Base-by-base conservation (phyloP, 1,140 invertebrate species). In the Papilio glaucus region DNA sequence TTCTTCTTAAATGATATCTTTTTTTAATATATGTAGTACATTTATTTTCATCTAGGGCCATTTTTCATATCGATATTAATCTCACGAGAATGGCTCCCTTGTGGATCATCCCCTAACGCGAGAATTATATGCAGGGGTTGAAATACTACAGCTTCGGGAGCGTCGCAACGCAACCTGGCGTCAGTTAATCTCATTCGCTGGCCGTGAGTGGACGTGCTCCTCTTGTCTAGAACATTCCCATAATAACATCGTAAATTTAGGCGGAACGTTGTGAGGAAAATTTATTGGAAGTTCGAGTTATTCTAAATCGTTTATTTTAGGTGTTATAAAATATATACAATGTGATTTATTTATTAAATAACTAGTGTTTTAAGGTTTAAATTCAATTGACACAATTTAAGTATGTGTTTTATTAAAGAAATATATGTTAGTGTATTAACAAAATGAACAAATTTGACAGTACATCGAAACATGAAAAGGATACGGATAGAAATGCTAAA, bases 361-460 rank as follows among this genome's bases (percentile, higher is more conserved):
- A 33, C 29, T n/a, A 9, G 12, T 1, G 0, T 18, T 24, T 24
- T 33, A 3, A 33, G 2, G 29, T 21, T 24, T 53, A 53, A 41
- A 24, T 21, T 29, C 1, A 29, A 41, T 12, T 29, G 1, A 73
- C 29, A 5, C 45, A 71, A 70, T 74, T 24, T 38, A 71, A 60
- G 41, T 49, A 61, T 72, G 73, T 71, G 67, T 69, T 13, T 71
- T 57, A 21, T 61, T 15, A n/a, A n/a, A 33, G 41, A 37, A 71
- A 21, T 41, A 72, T 42, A 60, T 33, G 41, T 61, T 71, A 57
- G 21, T 73, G n/a, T n/a, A n/a, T n/a, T 29, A 71, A 61, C 74
- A 85, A 88, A 81, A 90, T 90, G 88, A 89, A 88, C 79, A 88
- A 82, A 84, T 81, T 90, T 72, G 86, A 90, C 6, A 84, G 75